These are phyloP conservation scores for Drosophila recens DNA, from an alignment of 2,888 invertebrate genomes.

Conservation along the genomic window DNA sequence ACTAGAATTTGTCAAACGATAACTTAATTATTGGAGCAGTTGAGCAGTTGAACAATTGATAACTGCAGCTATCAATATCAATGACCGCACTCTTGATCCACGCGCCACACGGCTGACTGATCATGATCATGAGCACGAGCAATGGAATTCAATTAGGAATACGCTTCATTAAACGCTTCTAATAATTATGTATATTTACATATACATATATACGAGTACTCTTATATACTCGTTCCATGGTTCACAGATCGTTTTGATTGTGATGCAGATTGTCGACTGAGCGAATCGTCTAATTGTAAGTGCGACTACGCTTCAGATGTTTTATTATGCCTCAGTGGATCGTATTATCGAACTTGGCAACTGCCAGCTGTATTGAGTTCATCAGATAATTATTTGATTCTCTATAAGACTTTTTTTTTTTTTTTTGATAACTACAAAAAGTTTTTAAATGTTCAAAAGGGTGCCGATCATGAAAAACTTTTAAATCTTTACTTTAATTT, in stretches of 20 bases:
- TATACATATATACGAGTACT: background rate
- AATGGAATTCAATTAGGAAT: constrained; percentile 49
- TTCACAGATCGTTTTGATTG: constrained; percentile 49
- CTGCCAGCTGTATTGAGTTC: constrained; percentile 1
- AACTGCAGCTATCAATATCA: constrained; percentile 27
- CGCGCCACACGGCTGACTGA: constrained; percentile 36
- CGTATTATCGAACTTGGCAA: background rate
- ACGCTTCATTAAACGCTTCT: constrained; percentile 50
- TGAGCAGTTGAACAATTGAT: constrained; percentile 24
- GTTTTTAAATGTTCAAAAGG: too few relatives aligned
- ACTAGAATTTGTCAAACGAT: constrained; percentile 33
- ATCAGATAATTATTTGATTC: constrained; percentile 2
- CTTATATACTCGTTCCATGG: constrained; percentile 23
- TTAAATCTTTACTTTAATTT: background rate
- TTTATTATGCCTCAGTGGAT: constrained; percentile 29
- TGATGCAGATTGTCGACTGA: constrained; percentile 15
- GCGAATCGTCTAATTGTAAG: constrained; percentile 13
- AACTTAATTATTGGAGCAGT: constrained; percentile 41
- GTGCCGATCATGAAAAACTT: too few relatives aligned
- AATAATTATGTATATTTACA: constrained; percentile 27
- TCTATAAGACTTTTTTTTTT: background rate
- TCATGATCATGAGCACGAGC: constrained; percentile 8
- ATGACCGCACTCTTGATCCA: constrained; percentile 29
- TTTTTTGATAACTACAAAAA: too few relatives aligned
- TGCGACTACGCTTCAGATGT: constrained; percentile 15